Conservation (phyloP, 2,797 vertebrate species). For the Cyclura pinguis region DNA sequence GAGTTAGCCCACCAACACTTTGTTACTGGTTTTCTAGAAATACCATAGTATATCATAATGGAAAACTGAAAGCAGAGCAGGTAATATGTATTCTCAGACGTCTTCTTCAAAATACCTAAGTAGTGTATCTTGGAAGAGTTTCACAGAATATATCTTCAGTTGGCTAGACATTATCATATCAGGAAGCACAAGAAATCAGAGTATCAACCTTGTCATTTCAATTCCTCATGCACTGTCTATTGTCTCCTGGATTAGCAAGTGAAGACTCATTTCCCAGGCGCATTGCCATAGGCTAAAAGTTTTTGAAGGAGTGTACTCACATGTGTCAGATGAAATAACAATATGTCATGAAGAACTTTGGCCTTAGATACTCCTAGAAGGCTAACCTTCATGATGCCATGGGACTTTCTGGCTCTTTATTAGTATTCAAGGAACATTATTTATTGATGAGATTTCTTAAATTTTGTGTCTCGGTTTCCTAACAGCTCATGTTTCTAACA, state of each 20-base stretch:
- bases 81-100: not conserved
- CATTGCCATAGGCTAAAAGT: constrained; percentile 62
- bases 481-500: not conserved
- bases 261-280: constrained; percentile 55
- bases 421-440: constrained; percentile 1
- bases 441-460: not conserved
- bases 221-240: constrained; percentile 51
- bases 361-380: constrained; percentile 36
- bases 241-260: constrained; percentile 56
- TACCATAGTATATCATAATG: not conserved
- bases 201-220: constrained; percentile 68
- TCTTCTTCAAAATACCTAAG: not conserved
- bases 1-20: not conserved
- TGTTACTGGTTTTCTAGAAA: not conserved
- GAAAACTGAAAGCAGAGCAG: not conserved
- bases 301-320: constrained; percentile 54
- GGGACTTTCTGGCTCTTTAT: not conserved
- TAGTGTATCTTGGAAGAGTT: constrained; percentile 30
- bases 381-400: constrained; percentile 40
- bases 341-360: constrained; percentile 37
- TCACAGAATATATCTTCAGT: not conserved
- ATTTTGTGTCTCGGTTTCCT: no score
- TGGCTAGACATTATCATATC: constrained; percentile 53
- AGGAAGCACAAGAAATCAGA: constrained; percentile 64
- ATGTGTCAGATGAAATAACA: constrained; percentile 63